These are phyloP conservation scores for Cephalopachus bancanus DNA, from an alignment of 2,797 vertebrate genomes.

Conservation along the genomic window DNA sequence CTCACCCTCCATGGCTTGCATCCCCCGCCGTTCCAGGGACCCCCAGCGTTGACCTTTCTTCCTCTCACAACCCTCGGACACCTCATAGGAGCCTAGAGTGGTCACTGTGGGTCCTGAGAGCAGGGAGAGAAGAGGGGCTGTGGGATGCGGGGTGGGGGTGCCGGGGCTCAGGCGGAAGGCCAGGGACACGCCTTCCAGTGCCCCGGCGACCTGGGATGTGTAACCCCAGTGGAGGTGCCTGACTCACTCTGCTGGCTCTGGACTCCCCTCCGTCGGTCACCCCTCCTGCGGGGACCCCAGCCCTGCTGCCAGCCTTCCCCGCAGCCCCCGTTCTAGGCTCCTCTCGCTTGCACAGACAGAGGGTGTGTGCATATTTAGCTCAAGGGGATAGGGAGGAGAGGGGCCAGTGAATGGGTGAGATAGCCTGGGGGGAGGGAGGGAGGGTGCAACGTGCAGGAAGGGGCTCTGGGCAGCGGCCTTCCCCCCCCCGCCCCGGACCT, in stretches of 20 bases:
- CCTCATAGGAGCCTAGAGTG: conserved; percentile 79
- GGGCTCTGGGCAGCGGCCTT: background rate
- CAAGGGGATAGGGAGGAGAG: background rate
- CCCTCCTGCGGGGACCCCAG: background rate
- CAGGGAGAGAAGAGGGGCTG: background rate
- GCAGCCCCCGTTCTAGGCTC: background rate
- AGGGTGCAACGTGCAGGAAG: background rate
- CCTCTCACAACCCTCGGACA: conserved; percentile 80
- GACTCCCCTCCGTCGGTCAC: background rate
- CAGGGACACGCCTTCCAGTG: background rate
- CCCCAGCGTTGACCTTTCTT: conserved; percentile 86
- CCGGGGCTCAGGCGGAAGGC: background rate
- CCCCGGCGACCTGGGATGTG: background rate
- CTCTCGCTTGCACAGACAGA: background rate
- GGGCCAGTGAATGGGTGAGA: background rate
- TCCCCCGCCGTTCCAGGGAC: conserved; percentile 80
- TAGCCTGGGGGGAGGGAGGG: background rate
- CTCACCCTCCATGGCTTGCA: conserved; percentile 85
- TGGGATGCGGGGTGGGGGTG: background rate
- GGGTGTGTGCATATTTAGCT: conserved; percentile 47
- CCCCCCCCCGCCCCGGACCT: background rate
- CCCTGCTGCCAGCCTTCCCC: background rate
- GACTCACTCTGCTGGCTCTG: background rate
- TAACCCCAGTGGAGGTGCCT: background rate
- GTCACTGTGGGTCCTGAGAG: conserved; percentile 81